phyloP scores from a whole-genome alignment of 2,113 vertebrate species.

The Serilophus lunatus region DNA sequence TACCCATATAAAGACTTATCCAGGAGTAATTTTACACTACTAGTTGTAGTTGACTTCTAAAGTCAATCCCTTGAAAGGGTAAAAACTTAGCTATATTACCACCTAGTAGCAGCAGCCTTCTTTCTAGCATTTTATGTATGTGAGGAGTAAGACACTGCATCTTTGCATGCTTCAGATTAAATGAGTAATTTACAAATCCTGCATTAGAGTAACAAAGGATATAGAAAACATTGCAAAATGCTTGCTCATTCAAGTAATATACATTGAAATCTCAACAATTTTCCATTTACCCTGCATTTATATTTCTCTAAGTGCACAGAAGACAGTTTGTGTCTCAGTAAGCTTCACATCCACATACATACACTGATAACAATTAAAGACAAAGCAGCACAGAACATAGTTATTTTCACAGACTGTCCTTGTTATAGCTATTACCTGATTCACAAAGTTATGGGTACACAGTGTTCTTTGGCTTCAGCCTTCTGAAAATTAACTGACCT shows the following conservation, averaged over 20 bases:
- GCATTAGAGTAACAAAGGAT: background rate
- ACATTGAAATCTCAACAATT: background rate
- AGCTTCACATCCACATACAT: background rate
- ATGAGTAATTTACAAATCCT: background rate
- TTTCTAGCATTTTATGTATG: background rate
- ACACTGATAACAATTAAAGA: background rate
- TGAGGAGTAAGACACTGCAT: background rate
- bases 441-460: background rate
- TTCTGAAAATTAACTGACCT: constrained; percentile 23
- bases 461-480: background rate
- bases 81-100: background rate
- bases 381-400: background rate
- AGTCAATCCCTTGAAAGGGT: background rate
- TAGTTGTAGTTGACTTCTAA: background rate
- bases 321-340: background rate
- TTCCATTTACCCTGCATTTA: background rate
- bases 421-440: background rate
- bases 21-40: background rate
- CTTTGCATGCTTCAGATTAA: background rate
- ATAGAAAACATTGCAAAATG: background rate
- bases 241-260: background rate
- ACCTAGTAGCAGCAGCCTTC: background rate
- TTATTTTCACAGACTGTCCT: background rate
- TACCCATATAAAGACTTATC: background rate
- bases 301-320: background rate